A percentile compares a stretch with the other conserved stretches of the same genome.
Evolutionary conservation across 2,888 invertebrate genomes (phyloP).

Genomic region (Callinectes sapidus): DNA sequence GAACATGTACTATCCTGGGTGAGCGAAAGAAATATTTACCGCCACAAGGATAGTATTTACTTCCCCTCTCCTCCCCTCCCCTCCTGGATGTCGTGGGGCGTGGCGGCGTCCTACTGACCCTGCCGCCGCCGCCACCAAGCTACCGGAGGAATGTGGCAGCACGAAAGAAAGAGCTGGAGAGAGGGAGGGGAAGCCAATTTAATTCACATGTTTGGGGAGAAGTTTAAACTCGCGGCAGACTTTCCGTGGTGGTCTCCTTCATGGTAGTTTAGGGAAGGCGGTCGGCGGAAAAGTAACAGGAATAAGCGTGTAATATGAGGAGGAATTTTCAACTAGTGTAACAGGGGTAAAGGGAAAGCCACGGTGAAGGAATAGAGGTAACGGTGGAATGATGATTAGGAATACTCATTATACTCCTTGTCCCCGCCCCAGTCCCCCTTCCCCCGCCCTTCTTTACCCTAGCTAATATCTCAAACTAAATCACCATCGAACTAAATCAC

Average conservation of each 20-base stretch:
- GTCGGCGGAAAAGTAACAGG: neutral
- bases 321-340: neutral
- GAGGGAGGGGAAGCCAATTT: constrained; percentile 2
- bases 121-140: neutral
- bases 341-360: neutral
- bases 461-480: too few relatives aligned
- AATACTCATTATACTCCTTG: neutral
- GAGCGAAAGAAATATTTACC: neutral
- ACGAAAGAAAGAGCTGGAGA: neutral
- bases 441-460: too few relatives aligned
- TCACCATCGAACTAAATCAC: too few relatives aligned
- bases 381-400: neutral
- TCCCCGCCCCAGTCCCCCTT: too few relatives aligned
- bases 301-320: neutral
- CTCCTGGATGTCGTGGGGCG: neutral
- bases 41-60: neutral
- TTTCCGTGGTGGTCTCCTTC: neutral
- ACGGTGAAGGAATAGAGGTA: neutral
- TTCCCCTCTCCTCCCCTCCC: neutral
- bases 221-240: neutral
- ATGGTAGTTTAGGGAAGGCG: neutral
- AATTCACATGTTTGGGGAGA: constrained; percentile 16
- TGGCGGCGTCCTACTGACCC: neutral
- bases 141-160: neutral
- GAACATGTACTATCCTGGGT: neutral